Conservation (phyloP, 2,113 vertebrate species). For the Dipodomys spectabilis region DNA sequence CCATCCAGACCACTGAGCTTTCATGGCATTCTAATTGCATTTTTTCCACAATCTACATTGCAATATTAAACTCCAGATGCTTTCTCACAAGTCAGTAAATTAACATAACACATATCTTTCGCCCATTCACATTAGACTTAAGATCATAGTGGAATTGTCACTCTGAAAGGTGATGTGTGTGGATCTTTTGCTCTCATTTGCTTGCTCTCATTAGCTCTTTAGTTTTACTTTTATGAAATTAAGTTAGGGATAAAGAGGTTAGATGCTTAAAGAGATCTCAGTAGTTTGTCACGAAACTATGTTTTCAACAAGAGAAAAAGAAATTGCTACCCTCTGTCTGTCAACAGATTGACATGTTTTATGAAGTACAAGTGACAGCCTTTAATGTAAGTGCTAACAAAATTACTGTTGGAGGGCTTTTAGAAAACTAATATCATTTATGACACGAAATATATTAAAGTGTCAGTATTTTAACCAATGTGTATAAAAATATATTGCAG, state of each 20-base stretch:
- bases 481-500: conserved; percentile 73
- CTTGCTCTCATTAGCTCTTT: background rate
- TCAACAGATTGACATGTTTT: conserved; percentile 67
- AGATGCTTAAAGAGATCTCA: background rate
- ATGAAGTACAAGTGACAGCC: conserved; percentile 68
- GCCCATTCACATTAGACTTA: conserved; percentile 22
- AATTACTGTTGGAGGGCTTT: conserved; percentile 65
- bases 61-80: conserved; percentile 69
- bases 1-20: conserved; percentile 49
- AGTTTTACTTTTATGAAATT: background rate
- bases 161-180: background rate
- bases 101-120: conserved; percentile 40
- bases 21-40: background rate
- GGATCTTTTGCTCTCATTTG: background rate
- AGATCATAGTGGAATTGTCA: conserved; percentile 7
- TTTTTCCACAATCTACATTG: background rate
- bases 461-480: conserved; percentile 73
- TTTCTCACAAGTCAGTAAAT: conserved; percentile 64
- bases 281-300: background rate
- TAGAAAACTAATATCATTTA: conserved; percentile 67
- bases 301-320: background rate
- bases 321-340: background rate
- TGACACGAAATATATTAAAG: conserved; percentile 75
- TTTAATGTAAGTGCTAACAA: conserved; percentile 62
- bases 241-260: background rate